These are phyloP conservation scores for Frankliniella fusca DNA, from an alignment of 2,888 invertebrate genomes.

Conservation along the genomic window DNA sequence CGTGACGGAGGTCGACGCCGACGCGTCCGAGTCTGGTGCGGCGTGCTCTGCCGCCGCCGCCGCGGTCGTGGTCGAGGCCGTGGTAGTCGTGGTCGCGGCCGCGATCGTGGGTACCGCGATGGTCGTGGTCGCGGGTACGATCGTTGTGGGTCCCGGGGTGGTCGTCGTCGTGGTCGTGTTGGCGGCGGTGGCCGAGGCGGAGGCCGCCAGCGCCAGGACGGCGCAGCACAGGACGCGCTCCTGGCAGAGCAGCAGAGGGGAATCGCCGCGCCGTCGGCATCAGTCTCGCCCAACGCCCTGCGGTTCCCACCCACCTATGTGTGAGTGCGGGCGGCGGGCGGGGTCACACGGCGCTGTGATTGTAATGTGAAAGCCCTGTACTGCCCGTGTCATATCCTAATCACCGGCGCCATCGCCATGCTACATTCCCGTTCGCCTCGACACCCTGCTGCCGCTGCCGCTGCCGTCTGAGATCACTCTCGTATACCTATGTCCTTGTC, in stretches of 20 bases:
- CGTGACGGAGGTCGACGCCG: neutral
- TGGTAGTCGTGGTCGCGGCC: neutral
- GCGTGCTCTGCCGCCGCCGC: neutral
- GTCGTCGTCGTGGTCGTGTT: neutral
- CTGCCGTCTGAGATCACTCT: neutral
- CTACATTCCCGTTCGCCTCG: no score
- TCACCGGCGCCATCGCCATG: no score
- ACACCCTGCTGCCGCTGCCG: neutral
- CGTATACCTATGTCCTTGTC: no score
- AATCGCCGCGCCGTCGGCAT: no score
- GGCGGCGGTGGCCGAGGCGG: neutral
- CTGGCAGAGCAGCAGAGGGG: neutral
- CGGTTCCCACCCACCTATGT: no score
- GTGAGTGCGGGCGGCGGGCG: no score
- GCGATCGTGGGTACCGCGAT: neutral
- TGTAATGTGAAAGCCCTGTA: no score
- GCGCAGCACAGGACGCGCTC: constrained; percentile 14
- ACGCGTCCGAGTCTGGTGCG: neutral
- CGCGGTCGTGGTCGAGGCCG: neutral
- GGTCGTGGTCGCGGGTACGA: neutral
- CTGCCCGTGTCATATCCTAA: no score
- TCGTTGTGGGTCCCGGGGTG: neutral
- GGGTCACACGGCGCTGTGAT: no score
- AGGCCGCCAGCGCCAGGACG: neutral
- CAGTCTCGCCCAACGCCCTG: no score